A percentile compares a stretch with the other conserved stretches of the same genome.
phyloP scores from a whole-genome alignment of 2,797 vertebrate genomes.

The Prionace glauca region DNA sequence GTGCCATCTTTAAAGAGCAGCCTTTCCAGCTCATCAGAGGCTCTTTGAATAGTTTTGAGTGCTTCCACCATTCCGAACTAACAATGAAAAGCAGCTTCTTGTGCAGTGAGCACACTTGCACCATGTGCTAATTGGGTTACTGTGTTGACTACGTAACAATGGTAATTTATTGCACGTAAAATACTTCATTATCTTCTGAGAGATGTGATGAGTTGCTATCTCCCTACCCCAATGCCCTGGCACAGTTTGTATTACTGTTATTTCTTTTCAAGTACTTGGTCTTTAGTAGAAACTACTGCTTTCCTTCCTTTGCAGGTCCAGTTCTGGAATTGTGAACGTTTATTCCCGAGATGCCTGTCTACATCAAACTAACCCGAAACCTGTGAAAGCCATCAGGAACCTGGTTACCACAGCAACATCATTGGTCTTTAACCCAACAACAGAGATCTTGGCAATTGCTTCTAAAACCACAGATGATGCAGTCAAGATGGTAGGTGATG shows the following conservation, averaged over 20 bases:
- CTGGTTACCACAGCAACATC: slow-evolving; percentile 74
- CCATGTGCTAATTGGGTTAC: background rate
- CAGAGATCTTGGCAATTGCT: slow-evolving; percentile 81
- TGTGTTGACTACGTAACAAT: background rate
- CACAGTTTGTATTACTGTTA: background rate
- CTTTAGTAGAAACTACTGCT: background rate
- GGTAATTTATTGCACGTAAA: background rate
- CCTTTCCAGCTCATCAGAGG: background rate
- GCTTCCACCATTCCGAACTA: background rate
- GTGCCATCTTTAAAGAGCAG: background rate
- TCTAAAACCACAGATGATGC: slow-evolving; percentile 73
- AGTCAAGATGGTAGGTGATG: slow-evolving; percentile 67
- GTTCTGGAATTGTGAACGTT: slow-evolving; percentile 86
- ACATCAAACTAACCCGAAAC: slow-evolving; percentile 65
- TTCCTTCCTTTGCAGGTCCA: slow-evolving; percentile 60
- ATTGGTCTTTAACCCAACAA: slow-evolving; percentile 73
- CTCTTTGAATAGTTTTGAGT: background rate
- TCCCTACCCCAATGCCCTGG: background rate
- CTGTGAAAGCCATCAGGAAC: slow-evolving; percentile 82
- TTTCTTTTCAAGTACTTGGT: background rate
- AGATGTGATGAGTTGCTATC: background rate
- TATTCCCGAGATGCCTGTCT: slow-evolving; percentile 77
- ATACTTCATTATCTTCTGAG: background rate
- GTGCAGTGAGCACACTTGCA: background rate
- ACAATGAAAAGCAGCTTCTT: background rate